These are phyloP conservation scores for Morelia viridis DNA, from an alignment of 2,797 vertebrate species.

Conservation along the genomic window DNA sequence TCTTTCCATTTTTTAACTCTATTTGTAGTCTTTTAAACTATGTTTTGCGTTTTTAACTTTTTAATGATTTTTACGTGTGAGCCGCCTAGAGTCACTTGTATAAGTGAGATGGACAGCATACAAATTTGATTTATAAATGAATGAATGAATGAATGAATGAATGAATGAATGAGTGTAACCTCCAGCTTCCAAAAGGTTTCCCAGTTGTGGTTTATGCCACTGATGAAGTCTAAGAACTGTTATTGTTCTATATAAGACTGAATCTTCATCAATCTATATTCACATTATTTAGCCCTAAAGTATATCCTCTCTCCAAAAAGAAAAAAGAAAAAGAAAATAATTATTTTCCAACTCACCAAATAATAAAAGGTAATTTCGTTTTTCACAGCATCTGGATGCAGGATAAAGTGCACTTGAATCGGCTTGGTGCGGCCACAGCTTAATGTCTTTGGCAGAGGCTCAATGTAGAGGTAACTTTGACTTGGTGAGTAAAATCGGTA, in stretches of 20 bases:
- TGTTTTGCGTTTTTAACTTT: too few species aligned
- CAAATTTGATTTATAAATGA: too few species aligned
- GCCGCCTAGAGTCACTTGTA: too few species aligned
- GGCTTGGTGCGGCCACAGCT: conserved; percentile 59
- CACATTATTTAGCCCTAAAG: background rate
- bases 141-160: too few species aligned
- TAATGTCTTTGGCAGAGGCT: conserved; percentile 51
- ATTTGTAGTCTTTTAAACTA: too few species aligned
- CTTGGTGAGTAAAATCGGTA: conserved; percentile 67
- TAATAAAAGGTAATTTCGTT: conserved; percentile 66
- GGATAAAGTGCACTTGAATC: conserved; percentile 61
- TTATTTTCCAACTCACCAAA: conserved; percentile 62
- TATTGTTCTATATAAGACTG: background rate
- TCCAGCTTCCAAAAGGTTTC: background rate
- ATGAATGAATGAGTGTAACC: background rate
- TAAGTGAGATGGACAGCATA: too few species aligned
- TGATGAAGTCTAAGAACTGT: background rate
- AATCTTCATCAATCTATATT: background rate
- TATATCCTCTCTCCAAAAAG: background rate
- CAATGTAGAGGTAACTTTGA: conserved; percentile 70
- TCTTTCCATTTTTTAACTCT: too few species aligned
- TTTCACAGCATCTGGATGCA: conserved; percentile 43
- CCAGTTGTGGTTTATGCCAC: background rate
- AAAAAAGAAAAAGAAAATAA: background rate
- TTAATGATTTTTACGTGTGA: too few species aligned